Base-by-base conservation (phyloP, 2,797 vertebrate species). In the Gallirallus australis region DNA sequence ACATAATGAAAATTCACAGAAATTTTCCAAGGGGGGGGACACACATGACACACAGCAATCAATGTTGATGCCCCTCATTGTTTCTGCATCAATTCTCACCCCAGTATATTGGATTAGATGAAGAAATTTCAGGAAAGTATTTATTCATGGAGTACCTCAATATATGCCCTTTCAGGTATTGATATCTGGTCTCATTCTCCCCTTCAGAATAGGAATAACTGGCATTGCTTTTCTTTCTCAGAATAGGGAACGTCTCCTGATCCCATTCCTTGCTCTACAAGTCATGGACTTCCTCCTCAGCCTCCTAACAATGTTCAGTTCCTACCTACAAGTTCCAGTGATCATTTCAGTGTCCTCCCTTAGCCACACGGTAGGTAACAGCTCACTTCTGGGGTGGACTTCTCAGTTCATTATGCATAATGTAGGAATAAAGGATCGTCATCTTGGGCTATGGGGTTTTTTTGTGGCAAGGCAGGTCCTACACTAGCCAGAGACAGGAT, bases 211-310 rank as follows among this genome's bases (percentile, higher is more conserved):
- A 68, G 71, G 25, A 92, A 53, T 96, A 79, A 95, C 59, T 50
- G 23, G 3, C 23, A 2, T 21, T 65, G 54, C 24, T 90, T 91
- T 87, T 18, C 53, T 75, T 40, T 93, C 92, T 11, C 90, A 98
- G 98, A 97, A 93, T 33, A 97, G 97, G 89, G 98, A 98, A 95
- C 98, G 89, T 82, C 97, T 97, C 90, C 90, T 98, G 80, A 88
- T 98, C 42, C 98, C 98, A 0, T 98, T 98, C 94, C 87, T 98
- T 82, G 96, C 98, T 86, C 95, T 98, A 57, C 98, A 98, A 97
- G 79, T 97, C 89, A 96, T 98, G 89, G 98, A 98, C 89, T 96
- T 98, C 72, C 94, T 97, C 50, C 95, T 98, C 80, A 98, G 97
- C 86, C 79, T 98, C 78, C 95, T 98, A n/a, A 98, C 97, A 2